Evolutionary conservation across 2,113 vertebrate species (phyloP).

Genomic region (Hypomesus transpacificus): DNA sequence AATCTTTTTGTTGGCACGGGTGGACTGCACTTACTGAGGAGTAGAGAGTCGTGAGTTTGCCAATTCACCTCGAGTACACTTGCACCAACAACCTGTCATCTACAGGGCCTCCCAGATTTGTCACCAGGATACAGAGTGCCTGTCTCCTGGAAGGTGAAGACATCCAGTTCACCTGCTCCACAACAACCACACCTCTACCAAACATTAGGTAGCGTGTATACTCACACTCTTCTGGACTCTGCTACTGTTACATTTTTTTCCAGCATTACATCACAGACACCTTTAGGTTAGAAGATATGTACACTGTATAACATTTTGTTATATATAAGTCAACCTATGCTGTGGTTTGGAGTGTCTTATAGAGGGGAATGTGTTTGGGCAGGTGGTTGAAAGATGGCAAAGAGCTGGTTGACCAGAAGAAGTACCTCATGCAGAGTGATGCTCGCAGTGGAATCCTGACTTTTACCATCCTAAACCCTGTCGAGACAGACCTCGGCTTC

Average conservation of each 20-base stretch:
- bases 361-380: background rate
- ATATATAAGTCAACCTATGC: background rate
- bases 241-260: no score
- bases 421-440: slow-evolving; percentile 79
- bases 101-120: slow-evolving; percentile 88
- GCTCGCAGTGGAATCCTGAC: slow-evolving; percentile 78
- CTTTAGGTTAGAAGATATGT: no score
- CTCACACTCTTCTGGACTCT: background rate
- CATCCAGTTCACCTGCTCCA: slow-evolving; percentile 81
- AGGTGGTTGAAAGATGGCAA: slow-evolving; percentile 89
- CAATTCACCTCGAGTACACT: no score
- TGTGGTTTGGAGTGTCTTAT: background rate
- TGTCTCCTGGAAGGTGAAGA: slow-evolving; percentile 84
- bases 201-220: slow-evolving; percentile 74
- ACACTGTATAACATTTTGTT: no score
- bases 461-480: slow-evolving; percentile 77
- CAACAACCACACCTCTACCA: slow-evolving; percentile 79
- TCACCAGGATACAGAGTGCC: slow-evolving; percentile 80
- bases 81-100: slow-evolving; percentile 1
- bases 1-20: no score
- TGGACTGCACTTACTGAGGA: no score
- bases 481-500: slow-evolving; percentile 80
- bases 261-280: no score
- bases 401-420: slow-evolving; percentile 72
- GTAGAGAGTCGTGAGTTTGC: no score